These are phyloP conservation scores for Dryoscopus gambensis DNA, from an alignment of 2,113 vertebrate genomes.

Conservation along the genomic window DNA sequence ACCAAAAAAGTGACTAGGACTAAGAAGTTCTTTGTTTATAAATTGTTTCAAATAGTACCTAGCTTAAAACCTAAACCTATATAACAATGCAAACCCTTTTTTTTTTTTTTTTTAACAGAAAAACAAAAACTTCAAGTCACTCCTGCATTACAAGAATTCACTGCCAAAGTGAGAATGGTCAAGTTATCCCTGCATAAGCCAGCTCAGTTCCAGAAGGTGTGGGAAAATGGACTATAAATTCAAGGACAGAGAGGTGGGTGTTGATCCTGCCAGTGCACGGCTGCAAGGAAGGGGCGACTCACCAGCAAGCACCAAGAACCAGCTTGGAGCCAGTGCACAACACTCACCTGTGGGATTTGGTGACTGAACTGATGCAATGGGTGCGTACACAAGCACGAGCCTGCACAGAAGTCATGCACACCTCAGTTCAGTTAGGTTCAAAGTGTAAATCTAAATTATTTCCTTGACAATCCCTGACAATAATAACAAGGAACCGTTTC, in stretches of 20 bases:
- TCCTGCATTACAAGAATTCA: neutral
- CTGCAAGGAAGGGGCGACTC: neutral
- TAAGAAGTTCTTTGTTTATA: neutral
- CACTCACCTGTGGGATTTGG: neutral
- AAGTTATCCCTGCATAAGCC: neutral
- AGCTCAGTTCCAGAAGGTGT: neutral
- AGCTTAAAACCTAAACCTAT: neutral
- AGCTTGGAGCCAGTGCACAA: neutral
- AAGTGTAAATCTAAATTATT: neutral
- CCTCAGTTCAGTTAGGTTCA: neutral
- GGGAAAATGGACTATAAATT: neutral
- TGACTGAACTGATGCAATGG: fast-evolving
- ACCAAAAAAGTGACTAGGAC: neutral
- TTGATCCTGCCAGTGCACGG: neutral
- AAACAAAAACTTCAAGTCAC: neutral
- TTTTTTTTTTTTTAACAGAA: neutral
- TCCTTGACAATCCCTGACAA: neutral
- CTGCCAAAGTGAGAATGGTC: neutral
- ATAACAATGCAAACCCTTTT: neutral
- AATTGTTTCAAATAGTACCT: neutral
- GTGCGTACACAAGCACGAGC: neutral
- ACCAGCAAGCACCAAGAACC: neutral
- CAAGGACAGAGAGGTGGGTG: neutral
- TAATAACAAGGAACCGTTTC: neutral
- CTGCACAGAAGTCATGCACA: neutral